Evolutionary conservation across 2,797 vertebrate species (phyloP), one percentile per base, ranked within the genome.

Genomic region (Sylvilagus floridanus): DNA sequence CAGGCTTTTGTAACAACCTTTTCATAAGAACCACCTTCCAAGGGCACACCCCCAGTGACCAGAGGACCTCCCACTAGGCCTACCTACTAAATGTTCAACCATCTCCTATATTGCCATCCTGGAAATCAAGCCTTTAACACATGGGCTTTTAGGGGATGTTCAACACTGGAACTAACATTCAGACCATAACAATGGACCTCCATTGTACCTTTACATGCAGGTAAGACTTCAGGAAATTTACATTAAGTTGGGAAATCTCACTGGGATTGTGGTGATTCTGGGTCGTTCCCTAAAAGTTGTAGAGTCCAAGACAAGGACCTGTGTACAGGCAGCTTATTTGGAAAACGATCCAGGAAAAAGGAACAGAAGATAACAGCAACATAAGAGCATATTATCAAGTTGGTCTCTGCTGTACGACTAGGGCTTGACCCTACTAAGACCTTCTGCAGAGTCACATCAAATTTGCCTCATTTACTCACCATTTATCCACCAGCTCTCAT

Each of bases 151-250:
- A 0, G 13, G 19, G 54, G 54, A 57, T 7, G 4, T 57, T 57
- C 19, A 57, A 57, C 54, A 57, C 14, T 21, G 16, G 5, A 57
- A 57, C 54, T 57, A 57, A 57, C 19, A 57, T 57, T 17, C 54
- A 57, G 54, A 57, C 19, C 19, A 57, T 21, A 57, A 57, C 8
- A 14, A 2, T 72, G 76, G 57, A 54, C 62, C 62, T 81, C 79
- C 37, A 5, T 8, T 9, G 9, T 63, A 50, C 26, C 17, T 75
- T 42, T 19, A 63, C 30, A n/a, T 77, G 47, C n/a, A 83, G 72
- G 73, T 62, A 93, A 91, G 32, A 66, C 32, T 37, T 81, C 60
- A 84, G 32, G 52, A 90, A 83, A 92, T 35, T 88, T 92, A 62
- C 52, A 52, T 35, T 66, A 91, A 66, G 28, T 50, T 79, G 72